A percentile compares a stretch with the other conserved stretches of the same genome.
These are phyloP conservation scores for Lutraria rhynchaena DNA, from an alignment of 1,140 invertebrate species.

Conservation along the genomic window DNA sequence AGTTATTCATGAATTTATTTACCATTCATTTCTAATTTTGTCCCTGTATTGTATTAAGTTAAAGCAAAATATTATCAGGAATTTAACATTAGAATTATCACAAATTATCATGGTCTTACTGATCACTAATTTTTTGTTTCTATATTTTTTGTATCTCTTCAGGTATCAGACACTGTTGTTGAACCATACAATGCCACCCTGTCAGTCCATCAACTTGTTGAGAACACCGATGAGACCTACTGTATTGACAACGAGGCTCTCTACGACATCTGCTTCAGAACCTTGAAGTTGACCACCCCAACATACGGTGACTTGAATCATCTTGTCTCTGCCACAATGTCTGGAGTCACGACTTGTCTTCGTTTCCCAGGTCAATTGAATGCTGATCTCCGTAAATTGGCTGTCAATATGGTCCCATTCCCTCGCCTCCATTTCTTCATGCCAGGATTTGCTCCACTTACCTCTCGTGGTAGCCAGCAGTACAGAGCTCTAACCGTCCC, in stretches of 20 bases:
- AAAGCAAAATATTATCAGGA: too few species aligned
- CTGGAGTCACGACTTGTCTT: conserved; percentile 92
- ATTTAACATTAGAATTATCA: too few species aligned
- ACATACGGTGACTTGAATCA: conserved; percentile 86
- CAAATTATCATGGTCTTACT: too few species aligned
- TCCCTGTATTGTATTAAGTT: too few species aligned
- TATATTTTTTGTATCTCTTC: conserved; percentile 68
- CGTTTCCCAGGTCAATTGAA: conserved; percentile 92
- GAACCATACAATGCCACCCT: conserved; percentile 90
- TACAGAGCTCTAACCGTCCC: conserved; percentile 84
- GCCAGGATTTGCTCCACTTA: conserved; percentile 89
- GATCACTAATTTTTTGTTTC: too few species aligned
- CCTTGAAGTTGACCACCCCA: conserved; percentile 88
- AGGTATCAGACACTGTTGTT: conserved; percentile 90
- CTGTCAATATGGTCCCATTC: conserved; percentile 90
- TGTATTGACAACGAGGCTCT: conserved; percentile 92
- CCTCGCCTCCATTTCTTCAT: conserved; percentile 92
- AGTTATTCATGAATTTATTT: too few species aligned
- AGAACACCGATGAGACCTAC: conserved; percentile 89
- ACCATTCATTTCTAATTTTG: too few species aligned
- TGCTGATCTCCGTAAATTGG: conserved; percentile 92
- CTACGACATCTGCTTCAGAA: conserved; percentile 90
- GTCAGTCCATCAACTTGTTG: conserved; percentile 87
- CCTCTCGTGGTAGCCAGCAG: conserved; percentile 84
- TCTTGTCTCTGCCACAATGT: conserved; percentile 86